These are phyloP conservation scores for Lymantria dispar DNA, from an alignment of 2,888 invertebrate genomes.

Conservation along the genomic window DNA sequence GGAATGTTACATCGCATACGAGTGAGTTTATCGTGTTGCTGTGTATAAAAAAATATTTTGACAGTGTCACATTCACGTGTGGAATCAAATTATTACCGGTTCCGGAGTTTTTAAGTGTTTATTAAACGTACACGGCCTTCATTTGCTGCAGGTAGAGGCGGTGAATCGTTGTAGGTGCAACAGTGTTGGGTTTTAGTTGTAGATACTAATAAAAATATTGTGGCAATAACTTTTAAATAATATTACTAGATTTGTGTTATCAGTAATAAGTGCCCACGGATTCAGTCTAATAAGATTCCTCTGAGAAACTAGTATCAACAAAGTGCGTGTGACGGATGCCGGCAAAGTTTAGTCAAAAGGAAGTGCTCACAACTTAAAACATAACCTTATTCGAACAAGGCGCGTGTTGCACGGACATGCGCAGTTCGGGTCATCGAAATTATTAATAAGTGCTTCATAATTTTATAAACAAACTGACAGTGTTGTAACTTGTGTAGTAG, in stretches of 20 bases:
- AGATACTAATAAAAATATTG: slow-evolving; percentile 48
- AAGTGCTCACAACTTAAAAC: slow-evolving; percentile 69
- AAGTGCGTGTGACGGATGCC: slow-evolving; percentile 52
- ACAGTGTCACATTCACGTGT: slow-evolving; percentile 79
- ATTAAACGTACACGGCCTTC: slow-evolving; percentile 73
- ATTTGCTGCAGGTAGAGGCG: slow-evolving; percentile 71
- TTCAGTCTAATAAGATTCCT: slow-evolving; percentile 61
- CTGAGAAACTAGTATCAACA: slow-evolving; percentile 49
- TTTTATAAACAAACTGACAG: slow-evolving; percentile 76
- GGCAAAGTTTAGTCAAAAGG: slow-evolving; percentile 51
- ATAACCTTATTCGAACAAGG: slow-evolving; percentile 74
- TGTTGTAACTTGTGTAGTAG: slow-evolving; percentile 55
- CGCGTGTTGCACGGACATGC: slow-evolving; percentile 77
- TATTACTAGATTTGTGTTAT: slow-evolving; percentile 38
- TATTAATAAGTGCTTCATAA: slow-evolving; percentile 72
- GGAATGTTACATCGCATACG: slow-evolving; percentile 56
- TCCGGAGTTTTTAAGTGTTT: slow-evolving; percentile 78
- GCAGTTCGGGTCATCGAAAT: slow-evolving; percentile 67
- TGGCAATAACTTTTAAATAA: slow-evolving; percentile 52
- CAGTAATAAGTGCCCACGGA: slow-evolving; percentile 50
- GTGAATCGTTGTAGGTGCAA: slow-evolving; percentile 61
- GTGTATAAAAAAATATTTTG: slow-evolving; percentile 68
- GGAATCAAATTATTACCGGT: slow-evolving; percentile 76
- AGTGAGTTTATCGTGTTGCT: slow-evolving; percentile 58
- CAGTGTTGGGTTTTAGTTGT: slow-evolving; percentile 53